Evolutionary conservation across 2,888 invertebrate genomes (phyloP).

Genomic region (Pomacea canaliculata): DNA sequence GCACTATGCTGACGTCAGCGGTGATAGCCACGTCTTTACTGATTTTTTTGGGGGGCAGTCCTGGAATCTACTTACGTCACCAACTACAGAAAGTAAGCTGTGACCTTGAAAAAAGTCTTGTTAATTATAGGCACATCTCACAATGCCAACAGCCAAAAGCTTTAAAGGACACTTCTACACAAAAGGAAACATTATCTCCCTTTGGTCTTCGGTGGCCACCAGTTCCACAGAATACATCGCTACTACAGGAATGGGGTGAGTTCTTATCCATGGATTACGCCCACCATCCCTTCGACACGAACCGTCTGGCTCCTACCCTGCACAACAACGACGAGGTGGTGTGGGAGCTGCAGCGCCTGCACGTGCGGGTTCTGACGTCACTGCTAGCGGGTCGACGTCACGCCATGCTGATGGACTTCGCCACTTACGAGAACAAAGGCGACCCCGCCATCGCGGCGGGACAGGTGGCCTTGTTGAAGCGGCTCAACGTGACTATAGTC

Average conservation of each 20-base stretch:
- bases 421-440: slow-evolving; percentile 38
- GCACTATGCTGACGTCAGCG: too few species aligned
- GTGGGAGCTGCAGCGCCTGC: slow-evolving; percentile 34
- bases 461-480: slow-evolving; percentile 28
- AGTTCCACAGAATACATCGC: neutral
- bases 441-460: slow-evolving; percentile 40
- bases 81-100: too few species aligned
- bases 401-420: slow-evolving; percentile 39
- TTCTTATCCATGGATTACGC: neutral
- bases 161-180: too few species aligned
- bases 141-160: too few species aligned
- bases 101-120: too few species aligned
- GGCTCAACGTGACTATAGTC: slow-evolving; percentile 26
- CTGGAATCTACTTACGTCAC: too few species aligned
- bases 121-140: too few species aligned
- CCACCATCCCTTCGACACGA: neutral
- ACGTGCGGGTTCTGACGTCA: slow-evolving; percentile 26
- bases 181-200: neutral
- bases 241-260: neutral
- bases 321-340: slow-evolving; percentile 28
- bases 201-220: neutral
- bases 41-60: too few species aligned
- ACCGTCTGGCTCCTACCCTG: slow-evolving; percentile 19
- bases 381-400: slow-evolving; percentile 28
- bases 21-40: too few species aligned